A percentile compares a stretch with the other conserved stretches of the same genome.
phyloP scores from a whole-genome alignment of 2,888 invertebrate genomes.

The Pyrgus malvae region DNA sequence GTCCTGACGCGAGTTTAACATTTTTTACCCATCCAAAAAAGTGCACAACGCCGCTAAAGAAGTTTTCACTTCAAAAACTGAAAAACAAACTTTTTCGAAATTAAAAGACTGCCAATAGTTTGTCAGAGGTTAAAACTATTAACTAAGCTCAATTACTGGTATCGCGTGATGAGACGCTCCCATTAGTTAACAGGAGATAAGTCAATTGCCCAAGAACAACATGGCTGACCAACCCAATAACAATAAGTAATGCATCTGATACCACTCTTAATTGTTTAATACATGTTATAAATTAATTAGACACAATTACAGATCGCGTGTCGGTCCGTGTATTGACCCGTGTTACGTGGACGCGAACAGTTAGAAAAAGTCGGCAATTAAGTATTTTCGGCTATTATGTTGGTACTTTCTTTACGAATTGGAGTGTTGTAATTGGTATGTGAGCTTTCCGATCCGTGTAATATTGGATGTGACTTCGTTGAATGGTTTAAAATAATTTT shows the following conservation, averaged over 20 bases:
- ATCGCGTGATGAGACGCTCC: slow-evolving; percentile 69
- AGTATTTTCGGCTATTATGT: slow-evolving; percentile 44
- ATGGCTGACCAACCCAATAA: slow-evolving; percentile 68
- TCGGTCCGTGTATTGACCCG: slow-evolving; percentile 54
- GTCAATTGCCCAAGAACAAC: slow-evolving; percentile 65
- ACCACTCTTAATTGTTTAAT: slow-evolving; percentile 78
- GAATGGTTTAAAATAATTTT: not conserved
- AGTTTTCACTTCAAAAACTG: too few relatives aligned
- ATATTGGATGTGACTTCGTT: not conserved
- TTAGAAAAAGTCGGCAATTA: slow-evolving; percentile 54
- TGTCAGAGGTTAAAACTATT: slow-evolving; percentile 22
- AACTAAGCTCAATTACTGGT: slow-evolving; percentile 54
- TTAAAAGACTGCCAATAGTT: not conserved
- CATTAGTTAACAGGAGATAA: slow-evolving; percentile 77
- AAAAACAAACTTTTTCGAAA: too few relatives aligned
- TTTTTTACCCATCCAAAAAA: too few relatives aligned
- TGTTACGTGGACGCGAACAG: slow-evolving; percentile 51
- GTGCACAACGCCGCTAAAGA: too few relatives aligned
- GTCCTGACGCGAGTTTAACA: too few relatives aligned
- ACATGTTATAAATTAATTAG: slow-evolving; percentile 81
- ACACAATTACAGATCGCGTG: slow-evolving; percentile 75
- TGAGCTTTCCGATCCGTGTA: not conserved
- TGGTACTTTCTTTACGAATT: slow-evolving; percentile 23
- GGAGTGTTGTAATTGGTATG: slow-evolving; percentile 13
- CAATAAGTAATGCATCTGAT: slow-evolving; percentile 70